Evolutionary conservation across 2,888 invertebrate species (phyloP).

Genomic region (Pandemis cinnamomeana): DNA sequence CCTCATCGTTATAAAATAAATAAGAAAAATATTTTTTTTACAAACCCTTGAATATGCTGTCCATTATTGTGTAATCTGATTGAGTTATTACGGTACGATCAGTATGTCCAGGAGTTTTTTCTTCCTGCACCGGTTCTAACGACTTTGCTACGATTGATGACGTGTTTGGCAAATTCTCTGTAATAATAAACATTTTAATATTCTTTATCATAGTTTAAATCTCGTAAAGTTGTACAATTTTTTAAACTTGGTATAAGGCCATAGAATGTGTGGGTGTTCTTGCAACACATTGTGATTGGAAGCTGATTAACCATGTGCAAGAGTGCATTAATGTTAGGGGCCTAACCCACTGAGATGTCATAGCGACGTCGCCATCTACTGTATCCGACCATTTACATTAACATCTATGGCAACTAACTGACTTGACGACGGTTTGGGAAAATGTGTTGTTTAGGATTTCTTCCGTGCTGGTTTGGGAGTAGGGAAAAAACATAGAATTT

Average conservation of each 20-base stretch:
- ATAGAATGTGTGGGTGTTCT: background rate
- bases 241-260: background rate
- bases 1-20: background rate
- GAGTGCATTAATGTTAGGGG: no score
- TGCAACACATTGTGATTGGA: no score
- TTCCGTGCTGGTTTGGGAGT: no score
- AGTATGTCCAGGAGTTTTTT: constrained; percentile 20
- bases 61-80: constrained; percentile 50
- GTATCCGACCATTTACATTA: no score
- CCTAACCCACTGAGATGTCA: no score
- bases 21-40: background rate
- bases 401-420: no score
- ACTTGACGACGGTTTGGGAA: background rate
- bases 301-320: no score
- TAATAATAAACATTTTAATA: constrained; percentile 12
- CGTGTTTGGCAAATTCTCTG: constrained; percentile 57
- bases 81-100: constrained; percentile 62
- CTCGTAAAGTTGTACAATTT: no score
- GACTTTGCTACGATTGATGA: constrained; percentile 54
- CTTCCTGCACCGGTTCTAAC: constrained; percentile 51
- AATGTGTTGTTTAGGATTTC: no score
- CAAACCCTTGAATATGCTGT: constrained; percentile 73
- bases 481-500: no score
- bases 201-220: no score
- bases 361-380: no score